These are phyloP conservation scores for Actenoides hombroni DNA, from an alignment of 2,113 vertebrate genomes.

Conservation along the genomic window DNA sequence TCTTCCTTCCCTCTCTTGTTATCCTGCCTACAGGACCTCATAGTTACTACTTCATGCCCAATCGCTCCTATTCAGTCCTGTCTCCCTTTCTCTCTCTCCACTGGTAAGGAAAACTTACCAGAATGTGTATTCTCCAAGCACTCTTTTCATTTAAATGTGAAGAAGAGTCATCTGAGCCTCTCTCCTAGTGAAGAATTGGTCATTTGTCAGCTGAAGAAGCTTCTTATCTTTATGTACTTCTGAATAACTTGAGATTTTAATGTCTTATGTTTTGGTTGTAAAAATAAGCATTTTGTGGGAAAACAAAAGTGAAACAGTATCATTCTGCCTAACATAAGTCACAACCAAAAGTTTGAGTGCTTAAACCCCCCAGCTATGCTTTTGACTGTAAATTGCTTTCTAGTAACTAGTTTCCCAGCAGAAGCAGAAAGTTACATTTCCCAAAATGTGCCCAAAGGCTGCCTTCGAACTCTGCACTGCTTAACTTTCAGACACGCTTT, in stretches of 20 bases:
- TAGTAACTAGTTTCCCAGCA: not conserved
- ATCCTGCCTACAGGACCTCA: constrained; percentile 31
- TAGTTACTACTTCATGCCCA: constrained; percentile 47
- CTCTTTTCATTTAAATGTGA: constrained; percentile 45
- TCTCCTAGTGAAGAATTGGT: not conserved
- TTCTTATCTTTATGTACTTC: not conserved
- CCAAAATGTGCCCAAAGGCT: not conserved
- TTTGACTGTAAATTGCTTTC: not conserved
- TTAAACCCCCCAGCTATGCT: not conserved
- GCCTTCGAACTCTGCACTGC: not conserved
- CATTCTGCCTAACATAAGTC: not conserved
- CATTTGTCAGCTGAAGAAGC: constrained; percentile 34
- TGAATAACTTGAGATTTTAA: not conserved
- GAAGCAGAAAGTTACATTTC: not conserved
- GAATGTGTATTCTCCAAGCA: constrained; percentile 25
- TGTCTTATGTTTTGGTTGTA: not conserved
- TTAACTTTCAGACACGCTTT: constrained; percentile 6
- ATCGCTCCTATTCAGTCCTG: constrained; percentile 13
- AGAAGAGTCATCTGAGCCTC: constrained; percentile 22
- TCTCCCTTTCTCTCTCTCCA: not conserved
- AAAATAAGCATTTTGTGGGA: not conserved
- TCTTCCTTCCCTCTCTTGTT: constrained; percentile 17
- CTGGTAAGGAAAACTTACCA: constrained; percentile 53
- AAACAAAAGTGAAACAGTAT: not conserved
- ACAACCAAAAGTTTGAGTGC: not conserved